Evolutionary conservation across 35 echinoderm and acorn worm species (phyloP).

Genomic region (Anneissia japonica): DNA sequence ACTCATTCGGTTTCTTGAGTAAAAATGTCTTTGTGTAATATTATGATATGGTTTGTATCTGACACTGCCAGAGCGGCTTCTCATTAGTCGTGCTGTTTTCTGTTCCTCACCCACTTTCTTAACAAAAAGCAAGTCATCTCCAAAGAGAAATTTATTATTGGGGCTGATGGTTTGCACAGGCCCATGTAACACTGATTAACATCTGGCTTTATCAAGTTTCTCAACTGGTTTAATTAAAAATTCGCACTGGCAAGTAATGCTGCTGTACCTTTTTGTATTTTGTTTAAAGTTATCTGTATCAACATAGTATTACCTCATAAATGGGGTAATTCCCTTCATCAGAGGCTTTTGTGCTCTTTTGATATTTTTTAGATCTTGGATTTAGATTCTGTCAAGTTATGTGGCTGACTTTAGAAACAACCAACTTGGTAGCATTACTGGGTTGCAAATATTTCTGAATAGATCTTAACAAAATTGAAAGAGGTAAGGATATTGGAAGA

Average conservation of each 20-base stretch:
- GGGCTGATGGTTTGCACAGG: conserved; percentile 37
- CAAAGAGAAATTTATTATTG: conserved; percentile 16
- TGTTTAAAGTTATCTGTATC: not conserved
- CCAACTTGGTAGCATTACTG: conserved; percentile 12
- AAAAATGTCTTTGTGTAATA: not conserved
- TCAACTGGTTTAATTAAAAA: conserved; percentile 30
- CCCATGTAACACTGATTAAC: conserved; percentile 10
- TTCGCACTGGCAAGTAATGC: conserved; percentile 24
- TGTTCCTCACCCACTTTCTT: conserved; percentile 44
- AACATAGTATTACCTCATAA: not conserved
- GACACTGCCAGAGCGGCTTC: not conserved
- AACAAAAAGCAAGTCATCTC: conserved; percentile 32
- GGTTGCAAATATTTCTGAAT: conserved; percentile 23
- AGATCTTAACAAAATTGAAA: too few relatives aligned
- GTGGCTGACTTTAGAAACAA: conserved; percentile 36
- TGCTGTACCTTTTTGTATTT: conserved; percentile 15
- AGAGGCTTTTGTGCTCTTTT: conserved; percentile 44
- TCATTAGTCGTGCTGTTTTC: conserved; percentile 20
- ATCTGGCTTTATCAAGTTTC: conserved; percentile 35
- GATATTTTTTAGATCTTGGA: conserved; percentile 20
- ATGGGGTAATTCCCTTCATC: conserved; percentile 18
- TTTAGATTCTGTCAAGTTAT: conserved; percentile 42
- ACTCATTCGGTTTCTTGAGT: not conserved
- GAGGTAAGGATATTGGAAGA: too few relatives aligned
- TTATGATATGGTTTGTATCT: not conserved